Percentiles rank a stretch among this genome's conserved stretches.
Evolutionary conservation across 2,797 vertebrate genomes (phyloP).

Genomic region (Neopelma chrysocephalum): DNA sequence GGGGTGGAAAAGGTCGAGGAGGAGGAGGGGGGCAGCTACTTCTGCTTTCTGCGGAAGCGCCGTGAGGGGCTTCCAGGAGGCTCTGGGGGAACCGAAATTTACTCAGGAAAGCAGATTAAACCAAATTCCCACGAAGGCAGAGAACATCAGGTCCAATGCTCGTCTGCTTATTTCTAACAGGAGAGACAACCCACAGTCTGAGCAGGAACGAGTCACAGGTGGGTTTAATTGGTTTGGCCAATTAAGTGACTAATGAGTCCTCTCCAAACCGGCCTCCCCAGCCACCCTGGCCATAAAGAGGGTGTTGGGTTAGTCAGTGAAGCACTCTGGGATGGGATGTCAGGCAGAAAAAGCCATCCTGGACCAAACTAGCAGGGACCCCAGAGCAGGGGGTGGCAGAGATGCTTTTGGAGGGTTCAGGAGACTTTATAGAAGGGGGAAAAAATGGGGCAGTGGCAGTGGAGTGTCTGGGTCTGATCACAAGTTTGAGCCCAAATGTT

Average conservation of each 20-base stretch:
- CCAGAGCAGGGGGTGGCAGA: neutral
- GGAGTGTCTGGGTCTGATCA: neutral
- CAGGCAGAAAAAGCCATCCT: neutral
- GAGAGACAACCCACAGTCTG: neutral
- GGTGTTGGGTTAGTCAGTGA: neutral
- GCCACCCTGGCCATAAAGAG: neutral
- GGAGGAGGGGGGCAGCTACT: neutral
- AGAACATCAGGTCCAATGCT: no score
- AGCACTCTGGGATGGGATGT: neutral
- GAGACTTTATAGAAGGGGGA: neutral
- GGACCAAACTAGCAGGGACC: fast-evolving
- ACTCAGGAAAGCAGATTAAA: neutral
- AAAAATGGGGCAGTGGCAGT: neutral
- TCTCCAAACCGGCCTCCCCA: neutral
- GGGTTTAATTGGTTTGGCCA: neutral
- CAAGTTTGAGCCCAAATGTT: neutral
- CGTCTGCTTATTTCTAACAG: neutral
- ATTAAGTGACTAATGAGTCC: neutral
- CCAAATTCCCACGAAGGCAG: neutral
- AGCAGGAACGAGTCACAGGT: neutral
- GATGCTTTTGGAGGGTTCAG: neutral
- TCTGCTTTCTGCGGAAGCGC: neutral
- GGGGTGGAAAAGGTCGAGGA: fast-evolving
- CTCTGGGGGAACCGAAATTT: neutral
- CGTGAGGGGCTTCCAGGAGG: neutral